A percentile compares a stretch with the other conserved stretches of the same genome.
Evolutionary conservation across 2,797 vertebrate genomes (phyloP).

Genomic region (Liparis tanakae): DNA sequence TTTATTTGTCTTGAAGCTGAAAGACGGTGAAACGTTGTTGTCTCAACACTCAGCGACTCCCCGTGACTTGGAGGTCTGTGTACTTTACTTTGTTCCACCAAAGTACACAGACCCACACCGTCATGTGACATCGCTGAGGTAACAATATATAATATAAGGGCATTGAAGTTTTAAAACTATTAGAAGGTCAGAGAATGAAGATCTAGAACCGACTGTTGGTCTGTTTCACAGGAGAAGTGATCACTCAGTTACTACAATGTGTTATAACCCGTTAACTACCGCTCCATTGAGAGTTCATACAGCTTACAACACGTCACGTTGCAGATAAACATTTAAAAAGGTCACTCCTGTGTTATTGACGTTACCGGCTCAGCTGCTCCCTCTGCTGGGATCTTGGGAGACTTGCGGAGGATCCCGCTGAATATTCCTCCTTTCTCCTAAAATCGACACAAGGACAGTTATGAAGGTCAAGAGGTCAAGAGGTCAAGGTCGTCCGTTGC

Average conservation of each 20-base stretch:
- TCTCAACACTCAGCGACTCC: too few relatives aligned
- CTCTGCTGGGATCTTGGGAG: constrained; percentile 49
- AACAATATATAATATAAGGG: too few relatives aligned
- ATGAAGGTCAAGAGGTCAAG: not conserved
- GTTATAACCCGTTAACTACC: not conserved
- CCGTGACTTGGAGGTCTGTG: too few relatives aligned
- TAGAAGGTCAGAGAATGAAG: too few relatives aligned
- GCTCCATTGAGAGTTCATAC: not conserved
- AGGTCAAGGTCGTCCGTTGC: not conserved
- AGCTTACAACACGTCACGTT: not conserved
- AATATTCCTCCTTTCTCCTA: constrained; percentile 69
- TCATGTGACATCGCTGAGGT: too few relatives aligned
- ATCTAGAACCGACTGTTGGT: too few relatives aligned
- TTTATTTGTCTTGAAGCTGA: constrained; percentile 40
- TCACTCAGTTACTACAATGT: too few relatives aligned
- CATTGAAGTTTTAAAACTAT: too few relatives aligned
- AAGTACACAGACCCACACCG: too few relatives aligned
- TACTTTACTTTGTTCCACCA: too few relatives aligned
- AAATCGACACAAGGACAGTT: constrained; percentile 4
- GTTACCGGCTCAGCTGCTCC: constrained; percentile 40
- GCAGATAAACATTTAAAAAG: not conserved
- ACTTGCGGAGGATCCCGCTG: constrained; percentile 51
- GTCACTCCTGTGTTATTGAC: not conserved
- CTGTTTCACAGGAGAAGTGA: not conserved
- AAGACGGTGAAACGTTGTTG: too few relatives aligned